Percentiles rank a stretch among this genome's conserved stretches.
Evolutionary conservation across 2,113 vertebrate species (phyloP).

Genomic region (Lanius collurio): DNA sequence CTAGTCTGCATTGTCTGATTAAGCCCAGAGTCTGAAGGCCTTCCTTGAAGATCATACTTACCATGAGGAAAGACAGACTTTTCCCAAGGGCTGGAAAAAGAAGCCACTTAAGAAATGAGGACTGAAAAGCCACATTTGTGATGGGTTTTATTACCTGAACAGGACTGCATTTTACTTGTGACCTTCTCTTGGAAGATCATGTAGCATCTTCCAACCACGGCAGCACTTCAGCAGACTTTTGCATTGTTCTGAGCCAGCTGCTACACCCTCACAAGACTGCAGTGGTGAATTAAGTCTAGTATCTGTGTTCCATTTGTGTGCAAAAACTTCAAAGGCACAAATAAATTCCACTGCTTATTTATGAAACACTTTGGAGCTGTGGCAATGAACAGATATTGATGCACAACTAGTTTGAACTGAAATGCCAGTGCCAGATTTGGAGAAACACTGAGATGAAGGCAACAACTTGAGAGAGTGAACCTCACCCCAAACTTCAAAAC

Average conservation of each 20-base stretch:
- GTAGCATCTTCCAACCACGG: neutral
- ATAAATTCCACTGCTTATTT: constrained; percentile 11
- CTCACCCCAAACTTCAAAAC: neutral
- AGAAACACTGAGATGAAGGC: neutral
- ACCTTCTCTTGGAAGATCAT: rapidly evolving
- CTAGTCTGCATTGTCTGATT: neutral
- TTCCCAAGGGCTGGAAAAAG: neutral
- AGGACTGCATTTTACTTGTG: neutral
- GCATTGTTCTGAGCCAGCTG: neutral
- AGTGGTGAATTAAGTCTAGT: neutral
- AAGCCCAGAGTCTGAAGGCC: neutral
- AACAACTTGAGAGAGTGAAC: neutral
- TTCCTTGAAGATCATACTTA: neutral
- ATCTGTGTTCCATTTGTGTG: neutral
- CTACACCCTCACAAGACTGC: neutral
- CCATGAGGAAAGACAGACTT: neutral
- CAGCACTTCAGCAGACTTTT: neutral
- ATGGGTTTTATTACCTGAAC: neutral
- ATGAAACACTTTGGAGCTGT: neutral
- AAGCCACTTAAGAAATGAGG: neutral
- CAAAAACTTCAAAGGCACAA: constrained; percentile 12
- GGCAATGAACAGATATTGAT: neutral
- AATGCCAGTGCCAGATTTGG: neutral
- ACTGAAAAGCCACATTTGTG: neutral
- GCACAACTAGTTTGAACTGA: neutral